Base-by-base conservation (phyloP, 2,888 invertebrate genomes). In the Tipula vernalis region DNA sequence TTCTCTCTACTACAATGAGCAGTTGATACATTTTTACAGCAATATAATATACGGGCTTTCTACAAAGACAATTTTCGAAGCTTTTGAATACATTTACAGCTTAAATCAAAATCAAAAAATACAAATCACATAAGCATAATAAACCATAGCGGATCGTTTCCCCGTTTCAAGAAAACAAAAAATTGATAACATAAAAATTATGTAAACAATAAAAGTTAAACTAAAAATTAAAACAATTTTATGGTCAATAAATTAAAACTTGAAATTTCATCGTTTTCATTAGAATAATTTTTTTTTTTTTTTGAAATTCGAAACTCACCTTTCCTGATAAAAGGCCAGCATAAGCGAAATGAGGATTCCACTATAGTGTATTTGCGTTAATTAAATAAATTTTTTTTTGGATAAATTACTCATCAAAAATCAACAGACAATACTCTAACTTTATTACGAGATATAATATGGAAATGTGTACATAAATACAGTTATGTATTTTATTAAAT, bases 301-400 rank as follows among this genome's bases (percentile, higher is more conserved):
- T 44, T 87, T 86, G 47, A 47, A 86, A 71, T 41, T 87, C 42
- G 18, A 83, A 87, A 89, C 89, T 89, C 88, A 89, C 89, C 89
- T 89, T 89, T 88, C 89, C 89, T 88, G 89, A 89, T 83, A 89
- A 88, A 88, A 89, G 89, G 86, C 89, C 89, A 88, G 94, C 93
- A 91, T 93, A 92, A 90, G 92, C 91, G 90, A 92, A 92, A 92
- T 93, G 91, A 88, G 93, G 93, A 90, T 93, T 93, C 93, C 93
- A 93, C 85, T 85, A 86, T 84, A 84, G 84, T 84, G 84, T 84
- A 84, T 84, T 84, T 84, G 84, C 84, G 84, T 39, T 84, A 84
- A 71, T 71, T 71, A 39, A 83, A 28, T 39, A 84, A 84, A 84
- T 83, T 41, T 71, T 71, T 51, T 39, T 71, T 71, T 71, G 71